Base-by-base conservation (phyloP, 2,797 vertebrate genomes). In the Myotis pilosus region DNA sequence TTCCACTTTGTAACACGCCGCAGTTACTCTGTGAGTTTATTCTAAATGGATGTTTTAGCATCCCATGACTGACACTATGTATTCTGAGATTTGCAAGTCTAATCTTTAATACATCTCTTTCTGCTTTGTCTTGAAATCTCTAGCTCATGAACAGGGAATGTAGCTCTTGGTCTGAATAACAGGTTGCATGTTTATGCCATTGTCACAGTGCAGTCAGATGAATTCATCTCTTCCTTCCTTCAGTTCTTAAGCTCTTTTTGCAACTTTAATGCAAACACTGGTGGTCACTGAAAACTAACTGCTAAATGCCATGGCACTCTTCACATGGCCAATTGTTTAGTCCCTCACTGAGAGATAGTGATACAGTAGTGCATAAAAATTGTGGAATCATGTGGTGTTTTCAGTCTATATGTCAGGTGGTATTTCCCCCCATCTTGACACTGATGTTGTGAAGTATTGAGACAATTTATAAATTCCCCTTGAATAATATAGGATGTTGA, bases 51-150 rank as follows among this genome's bases (percentile, higher is more conserved):
- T 98, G 93, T 97, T 98, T 98, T 97, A 98, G 96, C 94, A 97
- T 96, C 89, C 97, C 95, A 97, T 97, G 95, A 94, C 95, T 98
- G 98, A 98, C 97, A 97, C 93, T 91, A 97, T 95, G 68, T 97
- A 98, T 92, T 98, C 93, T 81, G 86, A 98, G 94, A 98, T 98
- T 96, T 98, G 95, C 92, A 98, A 98, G 85, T 98, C 96, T 98
- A 97, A 97, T 97, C 60, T 97, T 97, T 94, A 97, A 91, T 84
- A 92, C 88, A 76, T 83, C 79, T 98, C 87, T 75, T 95, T 97
- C 78, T 93, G 90, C 92, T 68, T 95, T 96, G 94, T 97, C 92
- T 84, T 89, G 60, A 89, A 94, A 41, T 74, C 60, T 94, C 96
- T 96, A 55, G 85, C 75, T 96, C 17, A 7, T 96, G 78, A 93